These are phyloP conservation scores for Ridgeia piscesae DNA, from an alignment of 1,140 invertebrate genomes.

Conservation along the genomic window DNA sequence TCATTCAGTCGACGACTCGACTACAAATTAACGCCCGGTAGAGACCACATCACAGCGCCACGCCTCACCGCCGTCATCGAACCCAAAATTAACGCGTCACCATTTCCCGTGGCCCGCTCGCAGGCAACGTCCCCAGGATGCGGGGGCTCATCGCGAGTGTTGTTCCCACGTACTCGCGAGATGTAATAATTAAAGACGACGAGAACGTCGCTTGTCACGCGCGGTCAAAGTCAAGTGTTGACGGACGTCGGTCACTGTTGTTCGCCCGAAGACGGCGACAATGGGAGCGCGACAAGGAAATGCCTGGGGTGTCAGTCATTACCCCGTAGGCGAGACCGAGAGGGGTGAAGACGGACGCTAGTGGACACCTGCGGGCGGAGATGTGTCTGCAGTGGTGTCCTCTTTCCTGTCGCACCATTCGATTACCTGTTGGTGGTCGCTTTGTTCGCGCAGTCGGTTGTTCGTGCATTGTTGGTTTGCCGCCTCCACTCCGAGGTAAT, in stretches of 20 bases:
- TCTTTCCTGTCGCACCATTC: background rate
- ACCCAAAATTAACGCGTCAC: background rate
- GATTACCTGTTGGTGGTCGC: background rate
- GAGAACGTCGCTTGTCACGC: background rate
- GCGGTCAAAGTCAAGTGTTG: background rate
- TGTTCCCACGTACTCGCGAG: background rate
- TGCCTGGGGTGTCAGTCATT: background rate
- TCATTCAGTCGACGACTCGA: background rate
- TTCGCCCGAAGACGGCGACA: background rate
- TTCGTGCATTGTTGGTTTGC: background rate
- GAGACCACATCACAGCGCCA: background rate
- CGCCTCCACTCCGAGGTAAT: background rate
- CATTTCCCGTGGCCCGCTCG: background rate
- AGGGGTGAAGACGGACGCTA: background rate
- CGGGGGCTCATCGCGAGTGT: too few relatives aligned
- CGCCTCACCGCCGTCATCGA: background rate
- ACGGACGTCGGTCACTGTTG: background rate
- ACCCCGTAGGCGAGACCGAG: background rate
- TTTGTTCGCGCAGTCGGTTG: background rate
- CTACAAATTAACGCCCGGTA: background rate
- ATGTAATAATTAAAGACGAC: constrained; percentile 1
- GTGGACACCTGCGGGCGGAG: background rate
- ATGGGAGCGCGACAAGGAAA: background rate
- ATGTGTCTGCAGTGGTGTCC: background rate
- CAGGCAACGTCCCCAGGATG: background rate